Evolutionary conservation across 2,888 invertebrate species (phyloP), one percentile per base, ranked within the genome.

Genomic region (Phytoseiulus persimilis): DNA sequence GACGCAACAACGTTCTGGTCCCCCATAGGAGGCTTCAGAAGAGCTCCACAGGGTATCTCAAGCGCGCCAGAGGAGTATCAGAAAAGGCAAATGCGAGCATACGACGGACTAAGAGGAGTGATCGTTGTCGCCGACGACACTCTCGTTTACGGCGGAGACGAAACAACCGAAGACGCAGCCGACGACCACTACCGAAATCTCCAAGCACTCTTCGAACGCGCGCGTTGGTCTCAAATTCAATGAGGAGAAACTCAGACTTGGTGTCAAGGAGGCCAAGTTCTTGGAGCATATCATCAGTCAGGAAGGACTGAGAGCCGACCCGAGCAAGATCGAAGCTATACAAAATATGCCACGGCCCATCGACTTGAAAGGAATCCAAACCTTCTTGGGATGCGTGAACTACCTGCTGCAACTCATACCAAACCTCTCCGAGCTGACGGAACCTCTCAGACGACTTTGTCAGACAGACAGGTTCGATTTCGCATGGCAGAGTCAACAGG

Each of bases 341-440:
- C 3, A 6, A 6, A 31, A 83, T 2, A 83, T 83, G 83, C 83
- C 83, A 11, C 31, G 31, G 14, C 83, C 83, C 31, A 31, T 6
- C 31, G 31, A 83, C 31, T 3, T 83, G 14, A 83, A 83, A 14
- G 83, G 83, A 83, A 31, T 83, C 3, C n/a, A n/a, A 83, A 83
- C 31, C 31, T 83, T 83, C 83, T 31, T 83, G 31, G 83, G 83
- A 83, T 83, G 31, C 14, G 83, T 83, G 83, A 83, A 83, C 83
- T 83, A 83, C 31, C 14, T 83, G 83, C 6, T 83, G 6, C 31
- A n/a, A 6, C 14, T 83, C 31, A 31, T 83, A n/a, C 83, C 83
- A 6, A 83, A 83, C n/a, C 83, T 83, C 2, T 83, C 83, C 39
- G 39, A 39, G 39, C 3, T 39, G 39, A 39, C 39, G 5, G 39